phyloP scores from a whole-genome alignment of 2,797 vertebrate genomes.

The Podargus strigoides region DNA sequence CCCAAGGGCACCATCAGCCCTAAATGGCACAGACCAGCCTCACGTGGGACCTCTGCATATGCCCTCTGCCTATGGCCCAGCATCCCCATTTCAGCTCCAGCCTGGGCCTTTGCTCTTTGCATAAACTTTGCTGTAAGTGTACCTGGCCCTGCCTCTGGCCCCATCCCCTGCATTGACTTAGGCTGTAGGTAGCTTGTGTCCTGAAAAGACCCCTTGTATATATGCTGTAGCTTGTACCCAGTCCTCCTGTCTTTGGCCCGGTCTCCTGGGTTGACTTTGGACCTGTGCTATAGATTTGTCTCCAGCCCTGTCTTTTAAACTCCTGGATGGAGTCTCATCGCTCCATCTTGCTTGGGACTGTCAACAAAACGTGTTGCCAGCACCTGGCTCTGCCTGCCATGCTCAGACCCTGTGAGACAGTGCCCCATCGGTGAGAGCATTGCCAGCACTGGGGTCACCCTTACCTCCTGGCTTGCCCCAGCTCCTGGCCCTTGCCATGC shows the following conservation, averaged over 20 bases:
- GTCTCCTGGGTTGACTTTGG: not conserved
- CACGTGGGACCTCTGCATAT: fast-evolving
- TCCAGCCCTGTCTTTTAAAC: not conserved
- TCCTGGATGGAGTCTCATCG: not conserved
- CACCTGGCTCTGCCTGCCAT: not conserved
- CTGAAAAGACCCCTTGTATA: not conserved
- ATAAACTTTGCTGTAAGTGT: not conserved
- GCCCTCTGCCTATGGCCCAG: not conserved
- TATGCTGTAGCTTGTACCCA: not conserved
- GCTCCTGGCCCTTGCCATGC: not conserved
- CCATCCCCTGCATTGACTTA: not conserved
- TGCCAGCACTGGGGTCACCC: not conserved
- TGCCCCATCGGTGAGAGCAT: fast-evolving
- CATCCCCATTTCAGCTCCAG: not conserved
- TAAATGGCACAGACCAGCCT: not conserved
- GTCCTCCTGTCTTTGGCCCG: not conserved
- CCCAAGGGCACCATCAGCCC: not conserved
- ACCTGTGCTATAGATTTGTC: not conserved
- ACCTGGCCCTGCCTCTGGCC: not conserved
- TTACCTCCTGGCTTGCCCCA: not conserved
- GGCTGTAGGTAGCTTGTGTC: not conserved
- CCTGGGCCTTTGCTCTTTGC: not conserved
- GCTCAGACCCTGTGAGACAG: not conserved
- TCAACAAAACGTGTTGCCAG: not conserved
- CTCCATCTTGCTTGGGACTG: not conserved